Evolutionary conservation across 92 coral and sea anemone genomes (phyloP), one percentile per base, ranked within the genome.

Genomic region (Phenganax stokvisi): DNA sequence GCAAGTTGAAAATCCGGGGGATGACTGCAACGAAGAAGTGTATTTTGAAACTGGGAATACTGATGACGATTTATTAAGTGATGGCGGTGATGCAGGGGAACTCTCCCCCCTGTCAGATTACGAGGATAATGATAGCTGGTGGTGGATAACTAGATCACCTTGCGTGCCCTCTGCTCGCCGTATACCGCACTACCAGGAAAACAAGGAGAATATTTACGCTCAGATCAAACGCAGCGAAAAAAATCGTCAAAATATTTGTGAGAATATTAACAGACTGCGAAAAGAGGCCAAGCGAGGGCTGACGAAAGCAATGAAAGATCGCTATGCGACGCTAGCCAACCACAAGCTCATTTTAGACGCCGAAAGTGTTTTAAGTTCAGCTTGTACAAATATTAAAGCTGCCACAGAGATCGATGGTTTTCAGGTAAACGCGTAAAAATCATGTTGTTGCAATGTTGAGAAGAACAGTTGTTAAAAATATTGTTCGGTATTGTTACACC

Each of bases 201-300:
- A 96, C 88, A 96, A 92, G 84, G 99, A 96, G 77, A 96, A 96
- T 55, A 84, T 92, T 25, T 72, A 90, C 54, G 89, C 90, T 37
- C 86, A 88, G 51, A 80, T 85, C 27, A 90, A 84, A 77, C 73
- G 83, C 30, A 85, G 89, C 65, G 99, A 96, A 79, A 89, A 84
- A 59, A 92, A 96, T 57, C 89, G 92, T 76, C 88, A 86, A 72
- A 85, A 87, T 59, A 96, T 96, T 57, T 97, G 96, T 16, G 99
- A 96, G 54, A 96, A 90, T 60, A 96, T 96, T 69, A 92, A 96
- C 77, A 90, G 92, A 54, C 86, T 90, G 54, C 90, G 99, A 30
- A 85, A 78, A 81, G 77, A 90, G 76, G 99, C 99, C 51, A 96
- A 92, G 84, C 86, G 94, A 16, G 91, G 99, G 53, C 84, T 87